A percentile compares a stretch with the other conserved stretches of the same genome.
Evolutionary conservation across 2,888 invertebrate species (phyloP).

Genomic region (Amiota minor): DNA sequence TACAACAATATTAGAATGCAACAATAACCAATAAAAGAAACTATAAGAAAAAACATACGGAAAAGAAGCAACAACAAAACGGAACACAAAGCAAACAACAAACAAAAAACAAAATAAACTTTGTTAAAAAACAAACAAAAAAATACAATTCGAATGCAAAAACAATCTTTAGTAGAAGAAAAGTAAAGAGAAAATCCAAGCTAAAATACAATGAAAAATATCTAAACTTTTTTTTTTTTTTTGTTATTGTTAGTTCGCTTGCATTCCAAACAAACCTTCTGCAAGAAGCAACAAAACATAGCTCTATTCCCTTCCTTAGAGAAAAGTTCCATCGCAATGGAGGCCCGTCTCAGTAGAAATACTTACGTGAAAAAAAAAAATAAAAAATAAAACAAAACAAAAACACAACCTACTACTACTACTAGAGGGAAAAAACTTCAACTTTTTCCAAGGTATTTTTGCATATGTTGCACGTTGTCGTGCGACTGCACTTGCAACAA

Average conservation of each 20-base stretch:
- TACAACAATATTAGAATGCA: conserved; percentile 20
- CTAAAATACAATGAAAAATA: conserved; percentile 21
- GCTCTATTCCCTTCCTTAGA: conserved; percentile 6
- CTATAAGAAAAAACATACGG: conserved; percentile 14
- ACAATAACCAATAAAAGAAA: conserved; percentile 22
- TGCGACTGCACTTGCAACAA: conserved; percentile 20
- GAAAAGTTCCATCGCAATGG: conserved; percentile 17
- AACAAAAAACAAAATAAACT: background rate
- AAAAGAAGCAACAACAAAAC: conserved; percentile 22
- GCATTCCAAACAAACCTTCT: background rate
- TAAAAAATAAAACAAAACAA: too few relatives aligned
- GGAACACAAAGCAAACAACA: conserved; percentile 8
- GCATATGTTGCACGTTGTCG: conserved; percentile 42
- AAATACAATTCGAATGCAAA: too few relatives aligned
- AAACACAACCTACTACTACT: conserved; percentile 10
- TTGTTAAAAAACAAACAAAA: background rate
- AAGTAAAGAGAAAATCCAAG: conserved; percentile 11
- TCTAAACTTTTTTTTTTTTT: conserved; percentile 1
- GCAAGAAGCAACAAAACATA: too few relatives aligned
- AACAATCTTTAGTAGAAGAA: background rate
- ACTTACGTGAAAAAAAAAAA: conserved; percentile 10
- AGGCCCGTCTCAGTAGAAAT: background rate
- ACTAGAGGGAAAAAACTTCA: background rate
- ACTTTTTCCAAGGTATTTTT: conserved; percentile 31
- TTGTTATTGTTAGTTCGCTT: background rate